phyloP scores from a whole-genome alignment of 2,888 invertebrate species.

The Limnephilus lunatus region DNA sequence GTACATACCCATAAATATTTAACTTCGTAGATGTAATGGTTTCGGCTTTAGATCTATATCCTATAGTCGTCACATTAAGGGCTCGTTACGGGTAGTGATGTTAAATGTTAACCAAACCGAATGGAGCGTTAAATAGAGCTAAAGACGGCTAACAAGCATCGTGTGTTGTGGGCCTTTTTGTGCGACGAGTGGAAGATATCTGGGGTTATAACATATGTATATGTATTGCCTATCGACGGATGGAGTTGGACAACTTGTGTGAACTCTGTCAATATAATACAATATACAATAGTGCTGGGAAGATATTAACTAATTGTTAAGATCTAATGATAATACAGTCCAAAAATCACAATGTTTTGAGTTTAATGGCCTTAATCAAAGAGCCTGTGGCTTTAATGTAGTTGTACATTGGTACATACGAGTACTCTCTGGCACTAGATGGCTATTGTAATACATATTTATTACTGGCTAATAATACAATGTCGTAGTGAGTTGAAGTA shows the following conservation, averaged over 20 bases:
- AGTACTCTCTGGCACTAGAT: background rate
- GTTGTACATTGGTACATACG: background rate
- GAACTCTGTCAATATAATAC: background rate
- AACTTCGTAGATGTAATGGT: background rate
- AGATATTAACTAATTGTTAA: constrained; percentile 40
- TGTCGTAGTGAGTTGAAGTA: background rate
- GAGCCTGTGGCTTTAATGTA: background rate
- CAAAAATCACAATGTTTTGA: constrained; percentile 46
- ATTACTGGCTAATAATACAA: background rate
- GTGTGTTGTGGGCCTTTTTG: background rate
- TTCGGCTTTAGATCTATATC: background rate
- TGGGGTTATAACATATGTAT: background rate
- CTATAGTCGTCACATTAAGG: background rate
- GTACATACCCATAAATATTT: no score
- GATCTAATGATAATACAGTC: constrained; percentile 38
- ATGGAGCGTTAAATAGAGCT: background rate
- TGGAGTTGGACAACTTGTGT: constrained; percentile 31
- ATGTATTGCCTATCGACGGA: constrained; percentile 16
- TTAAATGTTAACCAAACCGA: background rate
- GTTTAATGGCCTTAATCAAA: constrained; percentile 1
- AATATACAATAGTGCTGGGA: constrained; percentile 13
- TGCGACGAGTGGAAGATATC: background rate
- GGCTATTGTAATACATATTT: background rate
- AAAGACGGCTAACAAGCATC: background rate
- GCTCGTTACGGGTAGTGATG: background rate